Conservation (phyloP, 1,140 invertebrate genomes). For the Cephus cinctus region DNA sequence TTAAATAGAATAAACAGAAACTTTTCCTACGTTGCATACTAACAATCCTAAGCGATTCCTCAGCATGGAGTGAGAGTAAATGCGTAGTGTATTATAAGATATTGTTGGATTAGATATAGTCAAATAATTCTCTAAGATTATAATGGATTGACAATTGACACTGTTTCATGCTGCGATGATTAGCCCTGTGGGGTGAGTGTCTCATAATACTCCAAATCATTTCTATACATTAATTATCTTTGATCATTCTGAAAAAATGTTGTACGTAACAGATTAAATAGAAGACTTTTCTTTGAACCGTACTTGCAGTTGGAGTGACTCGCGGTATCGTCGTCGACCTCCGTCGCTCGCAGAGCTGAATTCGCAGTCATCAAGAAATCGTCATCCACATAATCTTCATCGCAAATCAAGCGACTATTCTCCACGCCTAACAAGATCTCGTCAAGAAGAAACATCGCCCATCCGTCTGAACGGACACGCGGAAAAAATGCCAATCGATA, state of each 20-base stretch:
- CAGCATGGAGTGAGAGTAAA: slow-evolving; percentile 1
- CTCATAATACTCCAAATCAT: background rate
- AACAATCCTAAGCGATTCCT: too few relatives aligned
- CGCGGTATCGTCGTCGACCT: slow-evolving; percentile 35
- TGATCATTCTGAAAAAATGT: slow-evolving; percentile 1
- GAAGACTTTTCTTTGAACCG: slow-evolving; percentile 1
- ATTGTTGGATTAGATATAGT: background rate
- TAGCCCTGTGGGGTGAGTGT: slow-evolving; percentile 52
- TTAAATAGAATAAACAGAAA: background rate
- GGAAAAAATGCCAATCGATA: slow-evolving; percentile 23
- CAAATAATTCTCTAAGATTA: slow-evolving; percentile 23
- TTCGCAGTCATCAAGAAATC: slow-evolving; percentile 25
- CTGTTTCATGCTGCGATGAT: slow-evolving; percentile 55
- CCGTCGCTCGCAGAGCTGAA: slow-evolving; percentile 30
- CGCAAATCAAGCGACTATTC: slow-evolving; percentile 32
- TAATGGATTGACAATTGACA: slow-evolving; percentile 47
- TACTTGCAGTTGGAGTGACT: slow-evolving; percentile 47
- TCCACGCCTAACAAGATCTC: slow-evolving; percentile 26
- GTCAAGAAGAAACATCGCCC: slow-evolving; percentile 25
- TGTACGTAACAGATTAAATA: background rate
- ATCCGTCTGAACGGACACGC: slow-evolving; percentile 24
- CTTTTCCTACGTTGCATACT: background rate
- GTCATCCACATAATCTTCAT: too few relatives aligned
- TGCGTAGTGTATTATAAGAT: background rate
- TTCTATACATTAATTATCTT: background rate